Base-by-base conservation (phyloP, 2,888 invertebrate genomes). In the Pyralis farinalis region DNA sequence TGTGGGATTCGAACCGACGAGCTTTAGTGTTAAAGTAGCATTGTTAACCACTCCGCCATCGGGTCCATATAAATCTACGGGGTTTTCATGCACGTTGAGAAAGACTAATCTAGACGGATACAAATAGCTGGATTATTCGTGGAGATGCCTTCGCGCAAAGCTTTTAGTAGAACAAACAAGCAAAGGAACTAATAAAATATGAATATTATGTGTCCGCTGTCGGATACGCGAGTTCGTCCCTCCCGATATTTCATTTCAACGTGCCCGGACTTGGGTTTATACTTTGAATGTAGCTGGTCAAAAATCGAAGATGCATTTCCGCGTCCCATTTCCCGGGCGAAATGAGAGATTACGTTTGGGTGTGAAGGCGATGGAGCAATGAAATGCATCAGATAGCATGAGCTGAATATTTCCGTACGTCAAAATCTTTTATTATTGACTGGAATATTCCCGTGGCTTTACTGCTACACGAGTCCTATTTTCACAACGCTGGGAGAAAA, bases 201-300 rank as follows among this genome's bases (percentile, higher is more conserved):
- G 68, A 67, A 73, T 63, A 72, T 71, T 63, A 67, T 53, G 55
- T 63, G 55, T 53, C 54, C 45, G 58, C 54, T 52, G 66, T 61
- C 64, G 66, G 70, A 70, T 63, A 56, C 55, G 52, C 55, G 63
- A 65, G 71, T 74, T 64, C 53, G 44, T 46, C 51, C 46, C 16
- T 16, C 16, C 53, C 65, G 58, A 75, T 73, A 72, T 80, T 80
- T 78, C 72, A 80, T 73, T 71, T 73, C 62, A 55, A 53, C 63
- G 44, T 71, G 68, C 70, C 67, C 61, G 63, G 61, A 50, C 50
- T 16, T 69, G 57, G 64, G 57, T 64, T 69, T 71, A 63, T 55
- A 65, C 8, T 16, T 16, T 7, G 25, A n/a, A 69, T 71, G 58
- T 52, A 55, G 51, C 49, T 56, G 54, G 55, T 62, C 58, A 53